Base-by-base conservation (phyloP, 1,140 invertebrate species). In the Phymorhynchus buccinoides region DNA sequence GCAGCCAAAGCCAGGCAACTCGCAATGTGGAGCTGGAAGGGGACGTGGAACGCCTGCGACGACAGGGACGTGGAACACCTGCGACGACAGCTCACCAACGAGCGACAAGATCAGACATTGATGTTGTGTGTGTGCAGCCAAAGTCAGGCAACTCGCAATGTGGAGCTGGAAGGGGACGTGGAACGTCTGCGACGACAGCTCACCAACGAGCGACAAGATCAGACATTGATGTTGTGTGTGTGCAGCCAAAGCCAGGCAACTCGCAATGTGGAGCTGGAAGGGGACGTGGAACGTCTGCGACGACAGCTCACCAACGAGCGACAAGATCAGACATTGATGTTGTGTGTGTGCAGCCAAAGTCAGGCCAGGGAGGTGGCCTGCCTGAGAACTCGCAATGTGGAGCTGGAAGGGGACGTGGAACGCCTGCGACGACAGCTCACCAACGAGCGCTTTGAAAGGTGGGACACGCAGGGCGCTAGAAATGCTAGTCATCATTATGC, bases 371-470 rank as follows among this genome's bases (percentile, higher is more conserved):
- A 94, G 83, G 89, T 93, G 68, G 89, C 89, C 1, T 90, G 90
- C 27, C 87, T 93, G n/a, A 84, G 93, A 48, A 92, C 91, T 30
- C 89, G 90, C 35, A 92, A 92, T 85, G 90, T 93, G 32, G 93
- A 94, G 86, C 87, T 93, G 39, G 93, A 94, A 78, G 90, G 90
- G 71, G 93, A 94, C 79, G 87, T 92, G 27, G 93, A 94, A 80
- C 88, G 93, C 82, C 83, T 93, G 0, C 88, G 92, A 48, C 85
- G 93, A 80, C 91, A 92, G 82, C 86, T 94, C 39, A 93, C 93
- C 35, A 93, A 90, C 88, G 93, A 94, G 80, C 90, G 92, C 80
- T 94, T 93, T 90, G 93, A 94, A 88, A 92, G 91, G 91, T 93
- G n/a, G n/a, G n/a, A n/a, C n/a, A n/a, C n/a, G n/a, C n/a, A n/a